Evolutionary conservation across 23 tunicate genomes (phyloP), one percentile per base, ranked within the genome.

Genomic region (Diplosoma virens): DNA sequence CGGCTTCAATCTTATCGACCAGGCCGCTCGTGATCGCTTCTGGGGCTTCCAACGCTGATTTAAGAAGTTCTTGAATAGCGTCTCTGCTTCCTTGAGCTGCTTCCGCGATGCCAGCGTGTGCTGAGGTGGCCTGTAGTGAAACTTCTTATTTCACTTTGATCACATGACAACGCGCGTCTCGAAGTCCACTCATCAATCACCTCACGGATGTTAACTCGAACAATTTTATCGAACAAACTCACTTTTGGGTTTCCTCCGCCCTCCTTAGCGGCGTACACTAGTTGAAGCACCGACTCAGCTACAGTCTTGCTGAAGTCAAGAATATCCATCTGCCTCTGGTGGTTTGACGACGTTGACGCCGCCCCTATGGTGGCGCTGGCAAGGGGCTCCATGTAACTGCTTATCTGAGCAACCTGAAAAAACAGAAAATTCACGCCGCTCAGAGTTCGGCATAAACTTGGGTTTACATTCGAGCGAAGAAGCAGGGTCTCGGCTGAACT

Each of bases 221-320:
- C 9, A 41, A 9, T 14, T 41, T 14, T 7, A 41, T 41, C 50
- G 50, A 9, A 41, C 9, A 41, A 41, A 58, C 71, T 37, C 41
- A 95, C 89, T 73, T 95, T 95, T 9, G 99, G 99, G 64, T 95
- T 95, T 58, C 99, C 99, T 0, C 99, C 99, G 18, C 95, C 85
- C 54, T 95, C 99, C 41, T 95, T 95, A 24, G 99, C 86, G 32
- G 95, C 86, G 47, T 82, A 87, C 89, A 95, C 84, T 24, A 95
- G 80, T 50, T 95, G 99, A 33, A 95, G 75, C 1, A 81, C 95
- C 4, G 95, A 83, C 66, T 95, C 99, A 1, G 90, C 89, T 1
- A 95, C 67, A 0, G 99, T 95, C 54, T 95, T 95, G 63, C 88
- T 81, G 84, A 83, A 85, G 26, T 88, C 95, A 2, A 95, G 75